Base-by-base conservation (phyloP, 2,888 invertebrate genomes). In the Plebejus argus region DNA sequence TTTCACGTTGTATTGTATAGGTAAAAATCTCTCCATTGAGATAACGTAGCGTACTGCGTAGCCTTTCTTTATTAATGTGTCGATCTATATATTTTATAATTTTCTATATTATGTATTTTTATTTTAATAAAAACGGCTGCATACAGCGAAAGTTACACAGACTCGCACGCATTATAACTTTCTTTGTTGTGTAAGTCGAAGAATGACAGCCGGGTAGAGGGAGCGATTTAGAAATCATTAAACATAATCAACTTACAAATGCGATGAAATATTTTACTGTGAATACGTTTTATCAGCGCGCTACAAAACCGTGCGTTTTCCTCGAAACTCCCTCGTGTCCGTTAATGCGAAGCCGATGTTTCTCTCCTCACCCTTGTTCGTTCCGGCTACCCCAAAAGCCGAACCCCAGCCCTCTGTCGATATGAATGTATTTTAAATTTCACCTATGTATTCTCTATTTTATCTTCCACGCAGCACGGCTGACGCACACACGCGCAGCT, bases 101-200 rank as follows among this genome's bases (percentile, higher is more conserved):
- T 70, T 77, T 58, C 66, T 75, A 33, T 76, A 7, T 79, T 33
- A 33, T 71, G 12, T 74, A 28, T 23, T 76, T 76, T 76, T 70
- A 71, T 77, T 70, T 77, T 79, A 78, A 78, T 76, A 80, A 79
- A 80, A 79, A 78, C 76, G 80, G 87, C 85, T 87, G 90, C 91
- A 91, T 91, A 90, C 86, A 89, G 93, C 91, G 93, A 94, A 94
- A 93, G 94, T 94, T 87, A 88, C 87, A 88, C 86, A 86, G 88
- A 89, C 86, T 88, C 89, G 89, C 89, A 88, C 91, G 88, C 91
- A 89, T 89, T 88, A 81, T 90, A 92, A 92, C 93, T 94, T 94
- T 93, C 93, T 91, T 93, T 90, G 92, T 94, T 94, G 94, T 93
- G 91, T 93, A 93, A 94, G 92, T 87, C 89, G 86, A 91, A 88